Percentiles rank a stretch among this genome's conserved stretches.
These are phyloP conservation scores for Latrodectus hesperus DNA, from an alignment of 2,888 invertebrate genomes.

Conservation along the genomic window DNA sequence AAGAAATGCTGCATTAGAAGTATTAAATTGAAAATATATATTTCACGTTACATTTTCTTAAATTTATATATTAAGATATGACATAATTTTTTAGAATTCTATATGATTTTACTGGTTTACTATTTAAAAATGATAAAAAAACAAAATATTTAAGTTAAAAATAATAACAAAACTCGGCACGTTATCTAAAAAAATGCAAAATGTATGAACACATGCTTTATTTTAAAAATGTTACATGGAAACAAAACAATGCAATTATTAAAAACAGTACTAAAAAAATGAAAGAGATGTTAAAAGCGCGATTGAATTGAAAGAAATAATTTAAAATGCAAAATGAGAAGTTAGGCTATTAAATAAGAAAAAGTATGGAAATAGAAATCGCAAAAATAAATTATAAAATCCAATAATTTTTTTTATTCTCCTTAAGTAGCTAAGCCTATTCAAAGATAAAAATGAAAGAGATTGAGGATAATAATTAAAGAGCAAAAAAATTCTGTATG, in stretches of 20 bases:
- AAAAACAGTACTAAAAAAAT: not conserved
- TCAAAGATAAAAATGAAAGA: slow-evolving; percentile 27
- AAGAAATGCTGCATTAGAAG: no score
- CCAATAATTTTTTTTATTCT: slow-evolving; percentile 32
- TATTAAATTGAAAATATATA: no score
- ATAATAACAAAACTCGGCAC: not conserved
- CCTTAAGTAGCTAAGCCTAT: slow-evolving; percentile 22
- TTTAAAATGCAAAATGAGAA: slow-evolving; percentile 35
- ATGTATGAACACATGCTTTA: slow-evolving; percentile 10
- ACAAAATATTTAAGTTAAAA: slow-evolving; percentile 1
- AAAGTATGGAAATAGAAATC: slow-evolving; percentile 37
- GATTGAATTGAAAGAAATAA: slow-evolving; percentile 33
- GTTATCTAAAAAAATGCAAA: not conserved
- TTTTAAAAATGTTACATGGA: not conserved
- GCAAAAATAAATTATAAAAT: slow-evolving; percentile 28
- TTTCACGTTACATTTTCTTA: no score
- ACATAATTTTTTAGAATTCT: no score
- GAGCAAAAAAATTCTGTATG: slow-evolving; percentile 30
- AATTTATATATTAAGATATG: no score
- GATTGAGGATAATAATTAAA: slow-evolving; percentile 43
- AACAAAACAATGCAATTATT: no score
- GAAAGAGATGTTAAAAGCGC: slow-evolving; percentile 24
- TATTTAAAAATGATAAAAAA: no score
- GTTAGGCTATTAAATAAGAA: slow-evolving; percentile 27
- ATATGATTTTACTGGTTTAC: no score